Percentiles rank a stretch among this genome's conserved stretches.
These are phyloP conservation scores for Cryptocephalus primarius DNA, from an alignment of 2,888 invertebrate species.

Conservation along the genomic window DNA sequence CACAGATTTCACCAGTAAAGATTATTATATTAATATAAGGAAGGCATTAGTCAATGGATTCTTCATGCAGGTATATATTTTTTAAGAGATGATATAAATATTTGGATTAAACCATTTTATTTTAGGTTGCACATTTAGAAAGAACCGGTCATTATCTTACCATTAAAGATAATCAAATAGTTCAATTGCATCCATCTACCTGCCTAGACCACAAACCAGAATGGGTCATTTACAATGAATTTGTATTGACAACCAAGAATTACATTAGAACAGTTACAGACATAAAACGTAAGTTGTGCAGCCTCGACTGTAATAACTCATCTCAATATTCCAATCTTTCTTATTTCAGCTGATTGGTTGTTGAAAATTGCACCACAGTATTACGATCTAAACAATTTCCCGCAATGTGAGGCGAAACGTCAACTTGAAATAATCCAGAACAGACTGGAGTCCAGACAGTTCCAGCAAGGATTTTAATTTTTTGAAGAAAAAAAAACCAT, in stretches of 20 bases:
- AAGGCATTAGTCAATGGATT: conserved; percentile 98
- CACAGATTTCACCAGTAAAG: conserved; percentile 96
- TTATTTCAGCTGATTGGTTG: conserved; percentile 75
- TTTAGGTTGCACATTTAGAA: conserved; percentile 89
- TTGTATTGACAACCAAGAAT: conserved; percentile 98
- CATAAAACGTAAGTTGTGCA: conserved; percentile 77
- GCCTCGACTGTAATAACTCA: conserved; percentile 1
- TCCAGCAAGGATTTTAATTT: conserved; percentile 76
- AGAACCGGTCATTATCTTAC: conserved; percentile 97
- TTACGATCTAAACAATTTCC: conserved; percentile 97
- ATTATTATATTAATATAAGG: conserved; percentile 97
- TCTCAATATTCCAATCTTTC: neutral
- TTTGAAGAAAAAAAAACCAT: conserved; percentile 1
- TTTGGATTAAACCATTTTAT: neutral
- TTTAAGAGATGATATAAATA: neutral
- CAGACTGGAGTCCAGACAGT: conserved; percentile 76
- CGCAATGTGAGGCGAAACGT: conserved; percentile 91
- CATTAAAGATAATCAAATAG: conserved; percentile 98
- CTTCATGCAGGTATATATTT: conserved; percentile 86
- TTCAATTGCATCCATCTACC: conserved; percentile 97
- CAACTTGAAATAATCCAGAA: conserved; percentile 82
- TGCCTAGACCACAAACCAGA: conserved; percentile 99
- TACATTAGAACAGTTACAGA: conserved; percentile 98
- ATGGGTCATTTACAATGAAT: conserved; percentile 99
- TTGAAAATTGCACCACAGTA: conserved; percentile 94